Evolutionary conservation across 2,113 vertebrate genomes (phyloP).

Genomic region (Equus przewalskii): DNA sequence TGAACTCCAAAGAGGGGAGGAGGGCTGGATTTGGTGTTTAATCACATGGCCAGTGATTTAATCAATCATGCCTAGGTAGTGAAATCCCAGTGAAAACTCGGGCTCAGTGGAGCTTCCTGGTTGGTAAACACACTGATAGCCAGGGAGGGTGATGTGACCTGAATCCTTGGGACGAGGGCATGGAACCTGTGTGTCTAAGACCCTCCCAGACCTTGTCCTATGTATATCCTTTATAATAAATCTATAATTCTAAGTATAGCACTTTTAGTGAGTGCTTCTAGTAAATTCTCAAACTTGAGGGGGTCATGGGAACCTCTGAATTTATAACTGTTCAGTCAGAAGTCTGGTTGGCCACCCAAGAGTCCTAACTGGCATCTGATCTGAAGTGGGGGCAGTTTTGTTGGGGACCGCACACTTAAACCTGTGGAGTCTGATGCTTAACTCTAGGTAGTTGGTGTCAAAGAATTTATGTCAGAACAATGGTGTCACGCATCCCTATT

Average conservation of each 20-base stretch:
- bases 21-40: neutral
- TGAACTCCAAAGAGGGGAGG: neutral
- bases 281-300: constrained; percentile 34
- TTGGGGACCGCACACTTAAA: neutral
- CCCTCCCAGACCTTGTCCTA: neutral
- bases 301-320: neutral
- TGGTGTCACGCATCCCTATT: neutral
- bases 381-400: neutral
- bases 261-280: constrained; percentile 1
- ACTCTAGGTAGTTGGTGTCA: neutral
- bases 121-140: neutral
- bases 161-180: neutral
- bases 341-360: neutral
- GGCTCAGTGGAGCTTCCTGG: neutral
- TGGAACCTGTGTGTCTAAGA: neutral
- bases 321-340: constrained; percentile 58
- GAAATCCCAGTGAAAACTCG: neutral
- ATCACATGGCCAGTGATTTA: neutral
- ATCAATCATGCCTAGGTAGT: neutral
- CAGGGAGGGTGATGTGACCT: neutral
- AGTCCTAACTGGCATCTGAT: neutral
- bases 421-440: neutral
- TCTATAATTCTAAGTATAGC: neutral
- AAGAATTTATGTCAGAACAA: constrained; percentile 52
- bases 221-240: constrained; percentile 17